Base-by-base conservation (phyloP, 1,140 invertebrate species). In the Drosophila repleta region DNA sequence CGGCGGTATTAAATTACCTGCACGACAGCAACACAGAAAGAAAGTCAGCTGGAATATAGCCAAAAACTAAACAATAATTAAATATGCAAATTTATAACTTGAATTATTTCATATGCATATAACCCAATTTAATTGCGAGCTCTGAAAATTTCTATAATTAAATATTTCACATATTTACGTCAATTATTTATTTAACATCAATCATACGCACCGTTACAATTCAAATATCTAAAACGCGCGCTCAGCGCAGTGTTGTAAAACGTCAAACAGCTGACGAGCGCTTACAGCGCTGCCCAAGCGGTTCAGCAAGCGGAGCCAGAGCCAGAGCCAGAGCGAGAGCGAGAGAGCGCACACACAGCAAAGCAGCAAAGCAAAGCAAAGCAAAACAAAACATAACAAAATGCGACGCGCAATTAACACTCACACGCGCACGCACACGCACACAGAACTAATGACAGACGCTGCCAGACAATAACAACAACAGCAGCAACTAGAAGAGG, bases 131-230 rank as follows among this genome's bases (percentile, higher is more conserved):
- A 24, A 4, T 45, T 26, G 6, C 6, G 0, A 26, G 6, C 4
- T 4, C 3, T 0, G 3, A 26, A n/a, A 13, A 3, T 32, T 13
- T 17, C 15, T 45, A 29, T 45, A 15, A 29, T 29, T 57, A 11
- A 57, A 26, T 63, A 53, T 56, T 73, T 17, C 3, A 24, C 4
- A 24, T 55, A 32, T 18, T 48, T 39, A 15, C 35, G 37, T 29
- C 13, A 15, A 52, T 70, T 51, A 48, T 67, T 21, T 10, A n/a
- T 57, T 49, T 3, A 21, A 32, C 10, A 68, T 79, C 20, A 73
- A 74, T n/a, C 74, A 85, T 80, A 83, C 81, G 81, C 73, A 71
- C 49, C 51, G 76, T 77, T 71, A 63, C 62, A 46, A 13, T 63
- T 80, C 45, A 56, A 68, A 78, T 66, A 35, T 46, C 52, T 15